Percentiles rank a stretch among this genome's conserved stretches.
Evolutionary conservation across 2,797 vertebrate species (phyloP).

Genomic region (Pitangus sulphuratus): DNA sequence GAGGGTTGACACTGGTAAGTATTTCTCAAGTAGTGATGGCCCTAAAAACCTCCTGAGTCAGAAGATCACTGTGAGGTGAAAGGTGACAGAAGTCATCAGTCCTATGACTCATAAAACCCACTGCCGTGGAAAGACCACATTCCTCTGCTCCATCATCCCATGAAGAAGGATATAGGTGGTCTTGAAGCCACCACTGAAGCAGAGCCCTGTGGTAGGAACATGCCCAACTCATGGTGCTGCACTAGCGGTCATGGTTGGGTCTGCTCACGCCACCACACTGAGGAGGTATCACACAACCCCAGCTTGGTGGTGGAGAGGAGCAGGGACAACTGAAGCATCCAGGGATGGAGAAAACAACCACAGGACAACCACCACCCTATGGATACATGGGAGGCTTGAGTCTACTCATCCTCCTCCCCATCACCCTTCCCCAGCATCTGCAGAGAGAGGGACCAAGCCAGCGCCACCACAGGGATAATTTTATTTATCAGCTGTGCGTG

Average conservation of each 20-base stretch:
- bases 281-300: neutral
- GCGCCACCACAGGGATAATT: rapidly evolving
- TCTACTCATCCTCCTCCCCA: neutral
- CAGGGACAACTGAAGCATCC: neutral
- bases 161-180: neutral
- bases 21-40: neutral
- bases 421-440: neutral
- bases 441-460: neutral
- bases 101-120: neutral
- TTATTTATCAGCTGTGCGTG: rapidly evolving
- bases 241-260: neutral
- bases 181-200: neutral
- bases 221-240: neutral
- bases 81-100: neutral
- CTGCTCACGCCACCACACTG: neutral
- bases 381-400: neutral
- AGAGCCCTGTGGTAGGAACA: neutral
- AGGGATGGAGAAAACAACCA: neutral
- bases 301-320: neutral
- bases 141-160: neutral
- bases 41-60: neutral
- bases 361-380: rapidly evolving
- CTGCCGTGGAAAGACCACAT: neutral
- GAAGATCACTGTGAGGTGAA: neutral
- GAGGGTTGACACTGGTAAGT: slow-evolving; percentile 80